phyloP scores from a whole-genome alignment of 2,797 vertebrate genomes.

The Protosalanx chinensis region DNA sequence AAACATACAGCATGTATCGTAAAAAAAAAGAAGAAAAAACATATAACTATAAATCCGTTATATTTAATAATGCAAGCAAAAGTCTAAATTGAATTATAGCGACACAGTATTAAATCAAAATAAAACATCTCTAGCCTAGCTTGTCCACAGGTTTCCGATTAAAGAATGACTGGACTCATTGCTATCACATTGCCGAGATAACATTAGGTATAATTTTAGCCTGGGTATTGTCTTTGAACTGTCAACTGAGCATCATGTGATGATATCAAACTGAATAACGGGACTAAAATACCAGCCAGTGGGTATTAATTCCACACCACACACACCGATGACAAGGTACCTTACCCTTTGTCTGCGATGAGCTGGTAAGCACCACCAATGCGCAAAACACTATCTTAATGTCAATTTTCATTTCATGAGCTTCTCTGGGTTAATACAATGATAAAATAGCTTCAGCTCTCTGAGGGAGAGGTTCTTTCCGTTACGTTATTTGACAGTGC shows the following conservation, averaged over 20 bases:
- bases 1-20: background rate
- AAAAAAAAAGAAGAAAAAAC: background rate
- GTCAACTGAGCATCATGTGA: constrained; percentile 36
- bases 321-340: constrained; percentile 17
- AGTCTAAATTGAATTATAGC: background rate
- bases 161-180: background rate
- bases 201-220: background rate
- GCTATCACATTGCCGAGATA: background rate
- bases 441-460: constrained; percentile 1
- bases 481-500: constrained; percentile 68
- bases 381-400: constrained; percentile 41
- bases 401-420: constrained; percentile 52
- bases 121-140: background rate
- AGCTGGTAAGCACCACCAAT: constrained; percentile 53
- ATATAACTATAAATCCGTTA: no score
- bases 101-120: background rate
- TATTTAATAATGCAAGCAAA: background rate
- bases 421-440: constrained; percentile 26
- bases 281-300: constrained; percentile 33
- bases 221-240: background rate
- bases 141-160: background rate
- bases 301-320: constrained; percentile 17
- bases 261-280: constrained; percentile 14
- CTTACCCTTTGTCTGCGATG: constrained; percentile 58
- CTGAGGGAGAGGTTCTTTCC: constrained; percentile 60